phyloP scores from a whole-genome alignment of 2,797 vertebrate genomes.

The Phrynocephalus guinanensis region DNA sequence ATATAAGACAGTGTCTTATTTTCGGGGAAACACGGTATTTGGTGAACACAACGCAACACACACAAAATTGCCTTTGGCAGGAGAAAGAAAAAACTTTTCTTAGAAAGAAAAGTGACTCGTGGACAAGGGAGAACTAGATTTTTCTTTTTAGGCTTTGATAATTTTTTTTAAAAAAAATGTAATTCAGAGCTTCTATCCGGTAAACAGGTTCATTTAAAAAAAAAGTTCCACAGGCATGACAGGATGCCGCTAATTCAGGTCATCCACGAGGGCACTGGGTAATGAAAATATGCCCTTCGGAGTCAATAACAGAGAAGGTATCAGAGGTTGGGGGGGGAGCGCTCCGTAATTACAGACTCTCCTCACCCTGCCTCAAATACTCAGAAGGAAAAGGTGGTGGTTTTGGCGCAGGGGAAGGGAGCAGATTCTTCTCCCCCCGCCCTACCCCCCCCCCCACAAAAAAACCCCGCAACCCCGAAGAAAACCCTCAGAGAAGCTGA shows the following conservation, averaged over 20 bases:
- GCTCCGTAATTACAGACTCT: slow-evolving; percentile 80
- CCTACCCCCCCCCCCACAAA: slow-evolving; percentile 1
- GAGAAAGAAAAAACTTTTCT: neutral
- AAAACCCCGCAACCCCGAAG: slow-evolving; percentile 67
- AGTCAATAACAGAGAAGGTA: slow-evolving; percentile 78
- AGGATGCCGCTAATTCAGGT: slow-evolving; percentile 78
- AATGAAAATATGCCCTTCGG: slow-evolving; percentile 72
- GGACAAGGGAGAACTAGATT: slow-evolving; percentile 5
- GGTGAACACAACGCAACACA: too few species aligned
- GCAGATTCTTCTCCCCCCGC: slow-evolving; percentile 70
- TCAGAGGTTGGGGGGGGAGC: slow-evolving; percentile 64
- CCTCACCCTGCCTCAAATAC: slow-evolving; percentile 74
- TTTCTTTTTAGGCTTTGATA: neutral
- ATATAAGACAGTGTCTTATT: too few species aligned
- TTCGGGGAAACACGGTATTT: too few species aligned
- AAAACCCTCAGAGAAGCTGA: slow-evolving; percentile 83
- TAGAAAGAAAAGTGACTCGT: neutral
- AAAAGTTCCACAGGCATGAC: slow-evolving; percentile 64
- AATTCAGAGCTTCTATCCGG: slow-evolving; percentile 52
- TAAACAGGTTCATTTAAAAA: slow-evolving; percentile 71
- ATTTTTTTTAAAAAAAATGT: slow-evolving; percentile 27
- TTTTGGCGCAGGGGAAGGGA: slow-evolving; percentile 51
- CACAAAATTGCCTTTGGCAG: neutral
- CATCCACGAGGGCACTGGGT: slow-evolving; percentile 66
- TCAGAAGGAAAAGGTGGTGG: slow-evolving; percentile 66